A percentile compares a stretch with the other conserved stretches of the same genome.
Evolutionary conservation across 2,797 vertebrate species (phyloP).

Genomic region (Erethizon dorsatum): DNA sequence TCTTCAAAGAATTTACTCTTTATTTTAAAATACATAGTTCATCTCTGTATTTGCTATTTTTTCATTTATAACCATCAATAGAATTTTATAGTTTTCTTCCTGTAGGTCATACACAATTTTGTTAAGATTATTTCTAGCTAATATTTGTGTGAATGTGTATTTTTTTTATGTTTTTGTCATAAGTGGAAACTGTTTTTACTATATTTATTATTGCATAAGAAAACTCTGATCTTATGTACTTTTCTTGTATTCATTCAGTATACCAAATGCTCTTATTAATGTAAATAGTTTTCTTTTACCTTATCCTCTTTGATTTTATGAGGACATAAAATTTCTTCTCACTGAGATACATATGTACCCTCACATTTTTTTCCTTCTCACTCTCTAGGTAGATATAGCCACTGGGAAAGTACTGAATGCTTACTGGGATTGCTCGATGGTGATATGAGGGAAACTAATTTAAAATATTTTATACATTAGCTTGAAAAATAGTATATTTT

Average conservation of each 20-base stretch:
- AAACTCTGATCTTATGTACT: constrained; percentile 26
- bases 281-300: background rate
- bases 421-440: constrained; percentile 6
- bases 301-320: constrained; percentile 41
- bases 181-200: constrained; percentile 10
- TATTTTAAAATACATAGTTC: background rate
- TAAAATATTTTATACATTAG: constrained; percentile 62
- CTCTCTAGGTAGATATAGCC: background rate
- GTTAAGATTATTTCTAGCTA: constrained; percentile 48
- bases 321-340: constrained; percentile 48
- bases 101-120: constrained; percentile 6
- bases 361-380: constrained; percentile 50
- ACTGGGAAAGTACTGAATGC: constrained; percentile 51
- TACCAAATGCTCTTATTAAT: constrained; percentile 45
- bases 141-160: background rate
- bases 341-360: background rate
- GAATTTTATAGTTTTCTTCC: constrained; percentile 44
- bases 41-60: constrained; percentile 41
- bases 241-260: constrained; percentile 2
- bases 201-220: constrained; percentile 47
- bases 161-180: background rate
- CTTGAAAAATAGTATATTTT: constrained; percentile 67
- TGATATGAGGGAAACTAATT: constrained; percentile 55
- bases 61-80: constrained; percentile 28
- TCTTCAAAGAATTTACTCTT: constrained; percentile 60